Evolutionary conservation across 2,113 vertebrate species (phyloP), one percentile per base, ranked within the genome.

Genomic region (Sterrhoptilus dennistouni): DNA sequence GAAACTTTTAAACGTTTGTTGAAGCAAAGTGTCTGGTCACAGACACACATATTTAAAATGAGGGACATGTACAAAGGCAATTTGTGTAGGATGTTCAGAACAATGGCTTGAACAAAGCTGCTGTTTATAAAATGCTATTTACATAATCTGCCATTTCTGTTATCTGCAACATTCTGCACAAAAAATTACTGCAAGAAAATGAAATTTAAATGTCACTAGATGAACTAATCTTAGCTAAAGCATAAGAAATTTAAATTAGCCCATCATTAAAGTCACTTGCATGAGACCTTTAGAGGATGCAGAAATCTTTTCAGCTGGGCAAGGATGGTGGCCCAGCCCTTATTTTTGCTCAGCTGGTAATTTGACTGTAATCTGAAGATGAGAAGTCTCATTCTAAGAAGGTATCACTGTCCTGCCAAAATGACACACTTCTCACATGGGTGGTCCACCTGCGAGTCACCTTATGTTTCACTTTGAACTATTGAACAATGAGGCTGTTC

Each of bases 121-220:
- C 49, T 87, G 93, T 90, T 95, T 94, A 66, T 92, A 93, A 96
- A 90, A 50, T 50, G 40, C 65, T 96, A 85, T 95, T 97, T 97
- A 96, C 93, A 95, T 96, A 97, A 93, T 96, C 87, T 95, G 79
- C 54, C 76, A 87, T 96, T 97, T 96, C 93, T 94, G 61, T 92
- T 96, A 96, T 95, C 95, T 95, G 64, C 70, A 94, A 78, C 50
- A 57, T 57, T 95, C 83, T 80, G 72, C 89, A 94, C 74, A 94
- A 89, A 79, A 95, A 92, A 94, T 86, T 75, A 91, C 66, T 68
- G 61, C 0, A 3, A 94, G 64, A 50, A 92, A 96, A 96, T 94
- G 42, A 93, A 97, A 92, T 91, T 86, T 95, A 95, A 97, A 97
- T 96, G 95, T 92, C 96, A 94, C 78, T 93, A 53, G 70, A 90